Percentiles rank a stretch among this genome's conserved stretches.
Conservation (phyloP, 2,888 invertebrate species). For the Pardosa pseudoannulata region DNA sequence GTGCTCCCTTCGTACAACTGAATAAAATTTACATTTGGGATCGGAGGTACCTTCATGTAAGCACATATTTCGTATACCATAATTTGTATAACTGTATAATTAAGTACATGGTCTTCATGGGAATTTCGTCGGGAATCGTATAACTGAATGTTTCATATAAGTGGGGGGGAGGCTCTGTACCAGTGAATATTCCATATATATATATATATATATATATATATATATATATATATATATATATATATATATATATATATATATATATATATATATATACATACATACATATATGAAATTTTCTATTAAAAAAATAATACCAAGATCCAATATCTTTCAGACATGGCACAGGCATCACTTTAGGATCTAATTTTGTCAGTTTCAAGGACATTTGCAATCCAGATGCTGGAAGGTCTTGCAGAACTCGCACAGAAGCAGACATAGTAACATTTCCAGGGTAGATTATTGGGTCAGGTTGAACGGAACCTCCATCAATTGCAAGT, state of each 20-base stretch:
- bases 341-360: conserved; percentile 41
- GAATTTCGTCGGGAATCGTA: too few relatives aligned
- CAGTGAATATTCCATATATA: too few relatives aligned
- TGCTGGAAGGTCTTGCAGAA: conserved; percentile 38
- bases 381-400: conserved; percentile 26
- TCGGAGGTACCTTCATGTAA: too few relatives aligned
- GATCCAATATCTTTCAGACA: conserved; percentile 52
- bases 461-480: conserved; percentile 50
- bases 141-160: too few relatives aligned
- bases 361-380: conserved; percentile 31
- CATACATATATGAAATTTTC: not conserved
- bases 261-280: not conserved
- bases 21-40: too few relatives aligned
- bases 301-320: conserved; percentile 27
- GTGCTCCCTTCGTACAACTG: too few relatives aligned
- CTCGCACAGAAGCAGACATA: conserved; percentile 12
- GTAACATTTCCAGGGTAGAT: conserved; percentile 55
- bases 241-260: not conserved
- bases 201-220: conserved; percentile 10
- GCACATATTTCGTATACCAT: too few relatives aligned
- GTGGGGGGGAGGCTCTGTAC: too few relatives aligned
- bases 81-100: too few relatives aligned
- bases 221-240: not conserved
- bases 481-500: conserved; percentile 18
- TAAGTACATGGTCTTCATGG: too few relatives aligned